These are phyloP conservation scores for Limulus polyphemus DNA, from an alignment of 2,888 invertebrate species.

Conservation along the genomic window DNA sequence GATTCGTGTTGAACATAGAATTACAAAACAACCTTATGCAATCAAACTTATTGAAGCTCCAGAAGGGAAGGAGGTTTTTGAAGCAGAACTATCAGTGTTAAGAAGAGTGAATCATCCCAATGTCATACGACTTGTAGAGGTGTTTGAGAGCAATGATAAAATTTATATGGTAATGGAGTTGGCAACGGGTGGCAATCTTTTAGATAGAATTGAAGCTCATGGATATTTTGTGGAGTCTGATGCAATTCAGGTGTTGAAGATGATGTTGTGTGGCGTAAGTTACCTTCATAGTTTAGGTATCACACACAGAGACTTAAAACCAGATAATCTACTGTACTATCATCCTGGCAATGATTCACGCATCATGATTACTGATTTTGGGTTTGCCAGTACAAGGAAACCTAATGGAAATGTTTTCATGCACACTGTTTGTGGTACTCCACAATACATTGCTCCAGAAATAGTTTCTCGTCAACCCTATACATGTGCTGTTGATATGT, in stretches of 20 bases:
- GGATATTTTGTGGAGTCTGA: constrained; percentile 43
- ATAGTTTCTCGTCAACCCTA: constrained; percentile 44
- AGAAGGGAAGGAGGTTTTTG: constrained; percentile 38
- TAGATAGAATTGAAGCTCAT: constrained; percentile 45
- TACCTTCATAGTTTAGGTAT: constrained; percentile 46
- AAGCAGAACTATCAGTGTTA: constrained; percentile 42
- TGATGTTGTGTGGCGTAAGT: constrained; percentile 42
- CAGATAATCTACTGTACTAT: constrained; percentile 49
- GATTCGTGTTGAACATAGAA: constrained; percentile 38
- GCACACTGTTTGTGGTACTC: constrained; percentile 44
- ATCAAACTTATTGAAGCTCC: constrained; percentile 40
- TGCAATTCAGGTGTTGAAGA: constrained; percentile 36
- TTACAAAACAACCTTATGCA: constrained; percentile 39
- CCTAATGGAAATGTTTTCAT: constrained; percentile 36
- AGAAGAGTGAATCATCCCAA: constrained; percentile 40
- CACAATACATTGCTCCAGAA: constrained; percentile 45
- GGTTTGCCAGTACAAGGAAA: constrained; percentile 40
- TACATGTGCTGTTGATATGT: constrained; percentile 45
- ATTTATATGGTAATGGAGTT: constrained; percentile 49
- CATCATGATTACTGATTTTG: constrained; percentile 43
- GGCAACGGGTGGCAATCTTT: constrained; percentile 49
- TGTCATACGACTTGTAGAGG: constrained; percentile 45
- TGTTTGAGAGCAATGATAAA: constrained; percentile 40
- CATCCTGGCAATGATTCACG: constrained; percentile 41
- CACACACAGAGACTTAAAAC: constrained; percentile 47